Base-by-base conservation (phyloP, 2,888 invertebrate genomes). In the Hirudinaria manillensis region DNA sequence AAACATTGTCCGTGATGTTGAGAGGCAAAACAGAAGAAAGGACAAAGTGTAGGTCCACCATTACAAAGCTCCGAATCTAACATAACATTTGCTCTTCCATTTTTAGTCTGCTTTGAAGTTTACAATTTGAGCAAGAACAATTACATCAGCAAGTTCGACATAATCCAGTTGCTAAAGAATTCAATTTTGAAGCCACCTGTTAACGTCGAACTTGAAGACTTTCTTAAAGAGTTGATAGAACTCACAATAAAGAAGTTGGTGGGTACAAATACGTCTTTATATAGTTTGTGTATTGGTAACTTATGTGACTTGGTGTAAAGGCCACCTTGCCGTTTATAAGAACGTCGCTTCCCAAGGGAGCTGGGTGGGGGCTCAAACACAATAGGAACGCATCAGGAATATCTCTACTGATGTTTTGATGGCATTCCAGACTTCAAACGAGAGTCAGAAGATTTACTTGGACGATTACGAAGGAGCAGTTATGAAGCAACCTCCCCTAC, bases 111-210 rank as follows among this genome's bases (percentile, higher is more conserved):
- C 32, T 55, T 53, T 53, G 72, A 72, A 19, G 72, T 72, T 19
- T 72, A 72, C 72, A 72, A 72, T 53, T 55, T 72, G 21, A 72
- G 72, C 36, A 72, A 72, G 36, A 53, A 72, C 56, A 53, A 32
- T 34, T 72, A 53, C 72, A 72, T 72, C 27, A 29, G 55, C 72
- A 72, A 72, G 34, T 72, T 72, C 32, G 72, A 72, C 56, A 72
- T 72, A n/a, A 72, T 72, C n/a, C 72, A 72, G 53, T 55, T 72
- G 53, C 72, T 72, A 29, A 72, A 72, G 72, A 72, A 72, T 34
- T 72, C 72, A 27, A 72, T 72, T 29, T 55, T 72, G 29, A 72
- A 72, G 56, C 53, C 72, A 13, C 72, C 72, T 29, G 24, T 55
- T 16, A 72, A 72, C 24, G 53, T 72, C 56, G 72, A 72, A 56